Conservation (phyloP, 2,113 vertebrate genomes). For the Scomber scombrus region DNA sequence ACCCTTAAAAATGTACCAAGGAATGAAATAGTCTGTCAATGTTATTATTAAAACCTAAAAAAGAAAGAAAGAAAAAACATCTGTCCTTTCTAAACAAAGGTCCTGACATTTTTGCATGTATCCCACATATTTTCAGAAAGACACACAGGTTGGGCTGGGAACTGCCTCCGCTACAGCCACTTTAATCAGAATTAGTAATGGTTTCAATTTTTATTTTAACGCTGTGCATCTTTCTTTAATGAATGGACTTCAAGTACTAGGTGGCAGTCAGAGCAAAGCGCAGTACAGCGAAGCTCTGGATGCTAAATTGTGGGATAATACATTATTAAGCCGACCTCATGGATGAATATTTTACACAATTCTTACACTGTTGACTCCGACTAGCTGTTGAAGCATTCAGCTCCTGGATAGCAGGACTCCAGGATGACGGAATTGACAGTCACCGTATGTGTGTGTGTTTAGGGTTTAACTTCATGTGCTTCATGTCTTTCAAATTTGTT, state of each 20-base stretch:
- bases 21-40: neutral
- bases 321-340: conserved; percentile 78
- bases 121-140: conserved; percentile 12
- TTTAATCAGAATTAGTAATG: conserved; percentile 58
- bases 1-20: conserved; percentile 17
- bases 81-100: neutral
- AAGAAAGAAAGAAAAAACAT: neutral
- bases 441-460: neutral
- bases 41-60: no score
- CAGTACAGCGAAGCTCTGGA: conserved; percentile 60
- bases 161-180: conserved; percentile 33
- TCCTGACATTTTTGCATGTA: neutral
- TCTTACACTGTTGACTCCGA: conserved; percentile 47
- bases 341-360: conserved; percentile 80
- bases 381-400: conserved; percentile 27
- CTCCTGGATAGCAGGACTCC: conserved; percentile 42
- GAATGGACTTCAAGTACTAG: conserved; percentile 54
- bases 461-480: neutral
- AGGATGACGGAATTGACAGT: conserved; percentile 6
- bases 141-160: conserved; percentile 3
- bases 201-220: conserved; percentile 50
- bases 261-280: conserved; percentile 48
- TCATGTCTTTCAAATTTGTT: neutral
- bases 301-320: conserved; percentile 77
- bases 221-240: conserved; percentile 56